Evolutionary conservation across 2,888 invertebrate genomes (phyloP), one percentile per base, ranked within the genome.

Genomic region (Mesochorus sp.): DNA sequence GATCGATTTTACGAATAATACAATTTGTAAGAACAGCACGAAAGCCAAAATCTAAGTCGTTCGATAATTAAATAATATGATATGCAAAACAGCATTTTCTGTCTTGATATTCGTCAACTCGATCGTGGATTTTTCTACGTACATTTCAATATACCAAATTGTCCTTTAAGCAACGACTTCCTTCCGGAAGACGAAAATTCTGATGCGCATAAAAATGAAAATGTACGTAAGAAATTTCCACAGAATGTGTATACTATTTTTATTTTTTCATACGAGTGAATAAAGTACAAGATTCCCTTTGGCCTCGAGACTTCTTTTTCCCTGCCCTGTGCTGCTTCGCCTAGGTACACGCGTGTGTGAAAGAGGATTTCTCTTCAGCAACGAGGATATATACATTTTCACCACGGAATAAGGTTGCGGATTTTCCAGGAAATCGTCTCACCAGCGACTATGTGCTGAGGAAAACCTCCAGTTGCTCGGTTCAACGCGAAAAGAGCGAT

Each of bases 341-440:
- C 14, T 42, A 5, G 1, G 26, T n/a, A 19, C 34, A n/a, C 17
- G 12, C 26, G 28, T 19, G 19, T 17, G 24, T 34, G 53, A 76
- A 66, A 71, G 51, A 21, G 71, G 66, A 59, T 71, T 71, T 71
- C 17, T 66, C 57, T 42, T 44, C 31, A 14, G 5, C 42, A 34
- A n/a, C 21, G 8, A 17, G 28, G 42, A 71, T 67, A 31, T 4
- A 31, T 47, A 53, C 64, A n/a, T 59, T 66, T 66, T 51, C 24
- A 67, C 51, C 42, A 31, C 28, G 53, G 59, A 76, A 72, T 76
- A 44, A 59, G 75, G 47, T 76, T 76, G 49, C 62, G 66, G 71
- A 76, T 76, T 76, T 76, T 72, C 61, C 67, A 76, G 62, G 75
- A 55, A 62, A 70, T 53, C 26, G 34, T 31, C 47, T 39, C 53